These are phyloP conservation scores for Falco berigora DNA, from an alignment of 2,797 vertebrate species.

Conservation along the genomic window DNA sequence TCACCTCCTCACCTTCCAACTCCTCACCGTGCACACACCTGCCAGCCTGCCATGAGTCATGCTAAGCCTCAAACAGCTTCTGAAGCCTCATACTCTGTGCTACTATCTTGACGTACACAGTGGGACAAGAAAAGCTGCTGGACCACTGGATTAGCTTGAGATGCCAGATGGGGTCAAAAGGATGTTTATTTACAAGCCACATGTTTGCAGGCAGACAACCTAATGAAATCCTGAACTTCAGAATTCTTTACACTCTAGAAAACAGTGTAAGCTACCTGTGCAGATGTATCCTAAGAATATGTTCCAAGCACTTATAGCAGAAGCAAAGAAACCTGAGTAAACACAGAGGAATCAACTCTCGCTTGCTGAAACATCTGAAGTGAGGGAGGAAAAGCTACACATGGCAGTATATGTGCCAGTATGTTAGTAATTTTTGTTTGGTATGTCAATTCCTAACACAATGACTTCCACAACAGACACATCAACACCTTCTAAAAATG, in stretches of 20 bases:
- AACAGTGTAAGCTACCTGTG: not conserved
- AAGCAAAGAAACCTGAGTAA: not conserved
- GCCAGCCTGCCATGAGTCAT: not conserved
- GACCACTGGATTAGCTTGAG: not conserved
- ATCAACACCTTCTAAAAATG: not conserved
- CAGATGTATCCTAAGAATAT: not conserved
- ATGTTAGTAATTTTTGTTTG: not conserved
- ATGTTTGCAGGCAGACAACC: not conserved
- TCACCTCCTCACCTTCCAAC: not conserved
- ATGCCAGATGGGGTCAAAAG: not conserved
- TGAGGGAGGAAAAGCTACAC: not conserved
- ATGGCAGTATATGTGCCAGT: not conserved
- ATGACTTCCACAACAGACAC: not conserved
- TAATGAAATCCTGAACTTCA: not conserved
- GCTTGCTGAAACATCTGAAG: not conserved
- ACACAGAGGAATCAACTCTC: not conserved
- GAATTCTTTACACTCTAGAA: not conserved
- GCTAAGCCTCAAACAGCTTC: not conserved
- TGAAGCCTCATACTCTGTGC: not conserved
- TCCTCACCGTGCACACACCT: not conserved
- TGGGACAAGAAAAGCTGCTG: not conserved
- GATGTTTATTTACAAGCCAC: not conserved
- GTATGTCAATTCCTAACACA: not conserved
- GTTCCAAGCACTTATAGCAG: not conserved
- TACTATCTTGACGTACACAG: not conserved